Evolutionary conservation across 2,113 vertebrate species (phyloP), one percentile per base, ranked within the genome.

Genomic region (Corythornis madagascariensis): DNA sequence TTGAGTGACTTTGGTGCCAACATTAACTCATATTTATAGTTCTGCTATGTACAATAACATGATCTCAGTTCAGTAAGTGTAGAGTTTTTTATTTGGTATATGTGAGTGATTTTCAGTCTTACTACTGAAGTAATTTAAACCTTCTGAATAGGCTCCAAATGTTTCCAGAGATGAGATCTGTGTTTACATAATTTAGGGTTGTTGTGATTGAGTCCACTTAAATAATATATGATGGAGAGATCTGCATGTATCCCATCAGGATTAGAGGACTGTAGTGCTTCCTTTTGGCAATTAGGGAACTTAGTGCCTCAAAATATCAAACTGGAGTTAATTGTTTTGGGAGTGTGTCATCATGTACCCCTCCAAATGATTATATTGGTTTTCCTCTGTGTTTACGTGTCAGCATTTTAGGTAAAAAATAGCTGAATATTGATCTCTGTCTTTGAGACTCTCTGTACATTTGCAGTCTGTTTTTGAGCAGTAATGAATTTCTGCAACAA

Each of bases 321-420:
- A 88, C 19, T 89, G 13, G 71, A 83, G 28, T 86, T 90, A 90
- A 93, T 91, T 94, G 77, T 74, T 66, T 71, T 77, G 67, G 21
- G 22, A 79, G 11, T 50, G 4, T 56, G 40, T 67, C 73, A 77
- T 75, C 73, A 64, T 7, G 19, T 69, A 55, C 8, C 8, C 1
- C 26, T 94, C 64, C 60, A 84, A 92, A 33, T 10, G 33, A 38
- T 85, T 40, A 11, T 66, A 11, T 13, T 10, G 17, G 2, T 92
- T 95, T 96, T 57, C 21, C 56, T 85, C 57, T 84, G 29, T 86
- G 31, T 80, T 84, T 86, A 72, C 65, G 10, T 63, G 77, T 92
- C 80, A 90, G 73, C 43, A 53, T 92, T 81, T 95, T 74, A 38
- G 86, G 73, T 74, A 92, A 93, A 80, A 21, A 21, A 11, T 29